Conservation (phyloP, 1,140 invertebrate species). For the Platorchestia sp. region DNA sequence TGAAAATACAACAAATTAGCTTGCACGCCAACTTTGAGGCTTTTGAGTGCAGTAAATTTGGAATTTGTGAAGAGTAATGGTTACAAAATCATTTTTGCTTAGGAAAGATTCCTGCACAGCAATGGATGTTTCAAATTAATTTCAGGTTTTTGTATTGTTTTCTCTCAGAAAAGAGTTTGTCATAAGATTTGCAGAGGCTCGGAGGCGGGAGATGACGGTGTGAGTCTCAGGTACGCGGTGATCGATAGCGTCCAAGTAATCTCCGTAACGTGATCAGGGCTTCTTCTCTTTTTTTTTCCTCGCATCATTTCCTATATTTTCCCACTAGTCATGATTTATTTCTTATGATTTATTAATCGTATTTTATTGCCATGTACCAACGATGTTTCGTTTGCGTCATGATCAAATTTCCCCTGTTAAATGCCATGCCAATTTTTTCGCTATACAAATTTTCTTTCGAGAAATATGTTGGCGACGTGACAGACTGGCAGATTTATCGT, state of each 20-base stretch:
- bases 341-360: not conserved
- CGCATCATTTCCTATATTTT: not conserved
- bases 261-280: not conserved
- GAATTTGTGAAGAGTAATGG: too few relatives aligned
- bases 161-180: not conserved
- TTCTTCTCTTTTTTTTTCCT: not conserved
- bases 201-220: not conserved
- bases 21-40: too few relatives aligned
- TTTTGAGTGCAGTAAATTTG: too few relatives aligned
- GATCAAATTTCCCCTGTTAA: not conserved
- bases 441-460: not conserved
- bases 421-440: not conserved
- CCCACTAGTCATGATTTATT: too few relatives aligned
- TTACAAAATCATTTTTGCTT: too few relatives aligned
- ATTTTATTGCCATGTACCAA: not conserved
- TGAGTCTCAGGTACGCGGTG: not conserved
- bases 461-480: not conserved
- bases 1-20: too few relatives aligned
- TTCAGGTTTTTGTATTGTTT: too few relatives aligned
- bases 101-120: too few relatives aligned
- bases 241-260: constrained; percentile 40
- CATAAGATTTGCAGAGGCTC: not conserved
- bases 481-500: not conserved
- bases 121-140: too few relatives aligned
- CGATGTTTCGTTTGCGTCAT: not conserved